Evolutionary conservation across 2,797 vertebrate genomes (phyloP).

Genomic region (Buceros bicornis): DNA sequence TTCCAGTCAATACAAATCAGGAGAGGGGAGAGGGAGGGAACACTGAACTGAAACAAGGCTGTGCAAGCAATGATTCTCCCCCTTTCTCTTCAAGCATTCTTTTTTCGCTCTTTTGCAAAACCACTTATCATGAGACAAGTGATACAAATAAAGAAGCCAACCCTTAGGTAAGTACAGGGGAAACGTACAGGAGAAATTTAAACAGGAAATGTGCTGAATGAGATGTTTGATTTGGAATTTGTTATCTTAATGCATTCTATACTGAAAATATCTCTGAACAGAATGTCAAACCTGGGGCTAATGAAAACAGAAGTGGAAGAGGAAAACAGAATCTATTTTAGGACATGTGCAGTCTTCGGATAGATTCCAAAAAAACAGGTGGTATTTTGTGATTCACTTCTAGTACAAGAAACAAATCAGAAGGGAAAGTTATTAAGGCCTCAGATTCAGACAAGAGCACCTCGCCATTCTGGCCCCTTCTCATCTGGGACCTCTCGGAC

Average conservation of each 20-base stretch:
- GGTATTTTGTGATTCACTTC: background rate
- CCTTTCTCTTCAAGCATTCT: conserved; percentile 32
- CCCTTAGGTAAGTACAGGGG: conserved; percentile 22
- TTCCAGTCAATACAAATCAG: conserved; percentile 50
- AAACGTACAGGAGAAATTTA: conserved; percentile 52
- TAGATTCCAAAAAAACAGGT: background rate
- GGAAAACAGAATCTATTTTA: conserved; percentile 58
- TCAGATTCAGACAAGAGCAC: background rate
- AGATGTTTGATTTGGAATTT: conserved; percentile 61
- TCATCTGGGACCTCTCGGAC: background rate
- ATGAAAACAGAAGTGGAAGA: conserved; percentile 54
- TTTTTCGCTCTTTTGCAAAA: conserved; percentile 41
- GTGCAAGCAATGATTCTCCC: conserved; percentile 21
- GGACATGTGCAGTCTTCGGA: background rate
- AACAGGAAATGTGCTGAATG: conserved; percentile 47
- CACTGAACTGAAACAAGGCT: conserved; percentile 46
- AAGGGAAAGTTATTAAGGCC: background rate
- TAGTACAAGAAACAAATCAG: background rate
- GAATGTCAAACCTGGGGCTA: conserved; percentile 61
- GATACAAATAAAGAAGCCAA: conserved; percentile 35
- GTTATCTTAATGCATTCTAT: conserved; percentile 65
- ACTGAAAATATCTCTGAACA: conserved; percentile 55
- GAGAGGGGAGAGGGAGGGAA: conserved; percentile 17
- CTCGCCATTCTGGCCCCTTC: background rate
- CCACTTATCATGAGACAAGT: conserved; percentile 17